Percentiles rank a stretch among this genome's conserved stretches.
These are phyloP conservation scores for Halisarca cf. caerulea DNA, from an alignment of 37 sponge, comb jelly and placozoan genomes.

Conservation along the genomic window DNA sequence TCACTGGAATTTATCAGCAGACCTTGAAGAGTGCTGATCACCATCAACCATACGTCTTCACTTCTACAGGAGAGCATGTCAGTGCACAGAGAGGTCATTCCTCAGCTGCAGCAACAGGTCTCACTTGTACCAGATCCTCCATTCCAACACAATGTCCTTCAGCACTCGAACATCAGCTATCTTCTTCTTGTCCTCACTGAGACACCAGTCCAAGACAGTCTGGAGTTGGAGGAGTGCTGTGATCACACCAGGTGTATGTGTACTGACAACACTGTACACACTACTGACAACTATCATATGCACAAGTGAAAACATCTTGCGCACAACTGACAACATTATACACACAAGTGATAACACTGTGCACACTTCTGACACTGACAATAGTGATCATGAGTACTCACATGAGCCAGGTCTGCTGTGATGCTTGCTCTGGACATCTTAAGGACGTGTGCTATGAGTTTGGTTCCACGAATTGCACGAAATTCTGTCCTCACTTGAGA, in stretches of 20 bases:
- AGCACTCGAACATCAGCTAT: conserved; percentile 58
- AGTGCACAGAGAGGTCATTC: no score
- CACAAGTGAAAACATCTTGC: no score
- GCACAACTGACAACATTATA: background rate
- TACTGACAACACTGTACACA: no score
- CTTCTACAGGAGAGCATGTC: background rate
- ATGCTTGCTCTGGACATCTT: conserved; percentile 53
- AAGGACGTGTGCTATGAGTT: conserved; percentile 63
- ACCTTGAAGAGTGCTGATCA: conserved; percentile 51
- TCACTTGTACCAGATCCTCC: conserved; percentile 84
- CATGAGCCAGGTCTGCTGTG: conserved; percentile 38
- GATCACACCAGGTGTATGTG: background rate
- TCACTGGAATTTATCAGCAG: conserved; percentile 24
- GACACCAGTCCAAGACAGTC: conserved; percentile 68
- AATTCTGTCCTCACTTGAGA: conserved; percentile 58
- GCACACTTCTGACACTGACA: background rate
- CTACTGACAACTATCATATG: no score
- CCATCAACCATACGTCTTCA: conserved; percentile 38
- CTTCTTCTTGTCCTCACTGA: conserved; percentile 25
- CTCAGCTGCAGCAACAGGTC: background rate
- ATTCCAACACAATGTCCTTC: conserved; percentile 85
- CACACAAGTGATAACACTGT: background rate
- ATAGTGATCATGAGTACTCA: background rate
- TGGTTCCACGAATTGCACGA: conserved; percentile 46
- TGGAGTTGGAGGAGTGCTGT: background rate